Base-by-base conservation (phyloP, 2,797 vertebrate genomes). In the Sebastes vulpes region DNA sequence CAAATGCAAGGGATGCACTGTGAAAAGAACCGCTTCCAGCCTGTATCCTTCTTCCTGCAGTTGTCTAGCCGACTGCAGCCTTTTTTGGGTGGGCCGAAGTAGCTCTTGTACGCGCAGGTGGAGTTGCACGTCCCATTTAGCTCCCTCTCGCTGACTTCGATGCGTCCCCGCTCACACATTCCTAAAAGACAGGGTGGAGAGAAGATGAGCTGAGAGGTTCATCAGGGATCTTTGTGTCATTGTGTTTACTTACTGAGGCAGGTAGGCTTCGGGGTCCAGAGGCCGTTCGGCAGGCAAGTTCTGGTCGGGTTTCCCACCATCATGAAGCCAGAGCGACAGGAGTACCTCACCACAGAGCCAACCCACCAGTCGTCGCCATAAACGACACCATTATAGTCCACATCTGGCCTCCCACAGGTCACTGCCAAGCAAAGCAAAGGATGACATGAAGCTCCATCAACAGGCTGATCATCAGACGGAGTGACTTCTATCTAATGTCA, bases 341-440 rank as follows among this genome's bases (percentile, higher is more conserved):
- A 14, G 77, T 97, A 97, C 56, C 95, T 92, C 84, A 97, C 96
- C 90, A 96, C 94, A 0, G 97, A 97, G 83, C 96, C 96, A 18
- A 97, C 97, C 97, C 96, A 97, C 97, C 96, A 97, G 89, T 97
- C 96, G 0, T 95, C 95, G 26, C 97, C 97, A 0, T 90, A 81
- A 61, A 96, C 93, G 5, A 83, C 67, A 0, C 96, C 96, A 20
- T 95, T 96, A 42, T 94, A 93, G 73, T 97, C 97, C 0, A 93
- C 96, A 67, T 97, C 96, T 0, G 97, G 97, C 48, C 71, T 92
- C 48, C 97, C 97, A 6, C 97, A 98, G 92, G 96, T 97, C 85
- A 97, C 97, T 97, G 88, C 1, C 23, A 53, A 9, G 74, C 10
- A 80, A 50, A 71, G 16, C n/a, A 26, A 63, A 79, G 23, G 50